Evolutionary conservation across 2,113 vertebrate species (phyloP).

Genomic region (Chauna torquata): DNA sequence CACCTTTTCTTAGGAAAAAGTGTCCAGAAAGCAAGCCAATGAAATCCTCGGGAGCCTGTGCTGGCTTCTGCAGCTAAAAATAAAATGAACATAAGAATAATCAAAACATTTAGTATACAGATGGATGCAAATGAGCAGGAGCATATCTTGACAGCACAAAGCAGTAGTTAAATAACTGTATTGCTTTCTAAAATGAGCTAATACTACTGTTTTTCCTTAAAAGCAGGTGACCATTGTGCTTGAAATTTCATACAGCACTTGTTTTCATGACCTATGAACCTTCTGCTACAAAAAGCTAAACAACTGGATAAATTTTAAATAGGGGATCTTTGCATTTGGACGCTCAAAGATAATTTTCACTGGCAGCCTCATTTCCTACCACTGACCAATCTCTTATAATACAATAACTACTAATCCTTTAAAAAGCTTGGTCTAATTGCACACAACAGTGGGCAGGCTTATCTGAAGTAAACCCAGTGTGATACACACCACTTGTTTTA

Average conservation of each 20-base stretch:
- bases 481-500: neutral
- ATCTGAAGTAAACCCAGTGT: neutral
- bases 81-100: neutral
- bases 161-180: neutral
- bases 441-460: neutral
- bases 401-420: neutral
- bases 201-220: neutral
- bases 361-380: neutral
- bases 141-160: neutral
- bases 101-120: neutral
- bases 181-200: neutral
- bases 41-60: neutral
- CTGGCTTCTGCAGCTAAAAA: neutral
- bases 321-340: slow-evolving; percentile 4
- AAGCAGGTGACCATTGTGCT: neutral
- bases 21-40: neutral
- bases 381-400: slow-evolving; percentile 6
- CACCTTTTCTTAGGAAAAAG: neutral
- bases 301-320: slow-evolving; percentile 23
- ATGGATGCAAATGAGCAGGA: neutral
- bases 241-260: slow-evolving; percentile 34
- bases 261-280: slow-evolving; percentile 3
- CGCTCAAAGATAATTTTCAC: neutral
- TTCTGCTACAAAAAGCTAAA: slow-evolving; percentile 19
- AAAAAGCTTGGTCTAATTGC: neutral